A percentile compares a stretch with the other conserved stretches of the same genome.
Conservation (phyloP, 1,140 invertebrate species). For the Dendroctonus ponderosae region DNA sequence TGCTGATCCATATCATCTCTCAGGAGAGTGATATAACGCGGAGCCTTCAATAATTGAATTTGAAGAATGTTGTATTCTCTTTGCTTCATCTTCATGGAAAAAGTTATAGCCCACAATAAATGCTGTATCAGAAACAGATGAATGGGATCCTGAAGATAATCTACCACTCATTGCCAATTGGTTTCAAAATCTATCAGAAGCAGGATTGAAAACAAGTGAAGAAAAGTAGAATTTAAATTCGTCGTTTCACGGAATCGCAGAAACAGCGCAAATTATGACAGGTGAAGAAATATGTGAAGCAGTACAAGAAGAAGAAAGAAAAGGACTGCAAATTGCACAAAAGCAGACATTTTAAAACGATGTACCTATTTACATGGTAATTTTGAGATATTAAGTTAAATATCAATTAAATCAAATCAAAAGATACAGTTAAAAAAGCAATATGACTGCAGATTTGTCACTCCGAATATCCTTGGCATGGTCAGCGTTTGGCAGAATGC, state of each 20-base stretch:
- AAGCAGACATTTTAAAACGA: no score
- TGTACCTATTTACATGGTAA: no score
- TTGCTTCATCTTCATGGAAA: not conserved
- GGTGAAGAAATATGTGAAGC: no score
- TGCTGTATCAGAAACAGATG: not conserved
- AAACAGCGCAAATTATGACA: not conserved
- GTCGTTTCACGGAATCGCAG: not conserved
- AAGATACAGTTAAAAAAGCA: no score
- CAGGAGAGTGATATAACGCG: not conserved
- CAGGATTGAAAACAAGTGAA: not conserved
- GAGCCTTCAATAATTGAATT: conserved; percentile 14
- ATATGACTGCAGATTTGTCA: no score
- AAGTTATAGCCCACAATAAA: conserved; percentile 4
- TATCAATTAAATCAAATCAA: no score
- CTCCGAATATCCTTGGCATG: no score
- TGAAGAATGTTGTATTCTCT: conserved; percentile 29
- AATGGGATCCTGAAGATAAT: not conserved
- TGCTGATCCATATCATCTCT: conserved; percentile 9
- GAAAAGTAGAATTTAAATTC: not conserved
- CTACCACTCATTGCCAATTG: not conserved
- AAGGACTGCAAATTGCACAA: no score
- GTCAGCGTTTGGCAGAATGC: no score
- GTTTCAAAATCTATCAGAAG: not conserved
- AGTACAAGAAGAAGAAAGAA: no score
- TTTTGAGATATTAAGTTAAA: no score